Evolutionary conservation across 1,140 invertebrate genomes (phyloP).

Genomic region (Diachasma alloeum): DNA sequence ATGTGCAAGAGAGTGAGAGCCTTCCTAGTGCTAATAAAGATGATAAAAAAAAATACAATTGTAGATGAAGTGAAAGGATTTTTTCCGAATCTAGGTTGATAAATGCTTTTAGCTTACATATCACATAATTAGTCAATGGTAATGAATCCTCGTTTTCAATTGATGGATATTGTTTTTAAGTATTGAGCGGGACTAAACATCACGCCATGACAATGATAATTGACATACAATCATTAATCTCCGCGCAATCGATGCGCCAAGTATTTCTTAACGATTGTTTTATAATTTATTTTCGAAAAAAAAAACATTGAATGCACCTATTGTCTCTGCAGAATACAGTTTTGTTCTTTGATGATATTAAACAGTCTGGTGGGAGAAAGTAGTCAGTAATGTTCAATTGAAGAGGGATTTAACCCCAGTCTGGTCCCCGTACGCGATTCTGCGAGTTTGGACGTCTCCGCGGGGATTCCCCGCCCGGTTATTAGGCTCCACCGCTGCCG

Average conservation of each 20-base stretch:
- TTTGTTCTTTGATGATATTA: neutral
- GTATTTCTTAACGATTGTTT: neutral
- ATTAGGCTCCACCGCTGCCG: too few species aligned
- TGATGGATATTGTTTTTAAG: neutral
- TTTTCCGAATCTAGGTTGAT: slow-evolving; percentile 16
- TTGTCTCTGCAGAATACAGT: neutral
- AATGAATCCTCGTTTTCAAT: neutral
- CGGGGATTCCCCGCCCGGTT: too few species aligned
- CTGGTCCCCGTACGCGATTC: too few species aligned
- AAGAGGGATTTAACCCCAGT: neutral
- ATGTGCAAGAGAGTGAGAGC: neutral
- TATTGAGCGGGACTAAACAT: neutral
- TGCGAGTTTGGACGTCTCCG: too few species aligned
- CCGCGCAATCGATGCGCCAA: neutral
- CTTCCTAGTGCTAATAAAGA: slow-evolving; percentile 3
- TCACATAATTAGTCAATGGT: slow-evolving; percentile 10
- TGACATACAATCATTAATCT: slow-evolving; percentile 12
- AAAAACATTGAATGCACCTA: neutral
- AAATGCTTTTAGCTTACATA: slow-evolving; percentile 28
- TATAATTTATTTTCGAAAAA: neutral
- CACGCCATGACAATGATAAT: slow-evolving; percentile 16
- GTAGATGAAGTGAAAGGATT: neutral
- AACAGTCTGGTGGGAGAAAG: neutral
- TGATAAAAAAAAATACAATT: neutral
- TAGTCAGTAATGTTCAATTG: neutral